Percentiles rank a stretch among this genome's conserved stretches.
Conservation (phyloP, 1,140 invertebrate species). For the Temnothorax curvispinosus region DNA sequence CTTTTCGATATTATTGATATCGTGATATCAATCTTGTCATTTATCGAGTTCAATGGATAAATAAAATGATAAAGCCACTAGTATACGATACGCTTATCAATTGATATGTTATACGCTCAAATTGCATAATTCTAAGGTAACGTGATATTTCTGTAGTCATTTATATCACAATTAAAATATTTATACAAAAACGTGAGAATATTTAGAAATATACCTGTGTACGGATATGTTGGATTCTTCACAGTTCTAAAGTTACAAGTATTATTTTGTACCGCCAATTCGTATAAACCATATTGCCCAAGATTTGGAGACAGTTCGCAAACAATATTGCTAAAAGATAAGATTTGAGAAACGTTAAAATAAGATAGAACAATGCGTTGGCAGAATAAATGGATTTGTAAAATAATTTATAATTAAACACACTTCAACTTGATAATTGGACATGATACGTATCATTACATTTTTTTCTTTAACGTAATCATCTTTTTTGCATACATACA, state of each 20-base stretch:
- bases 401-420: not conserved
- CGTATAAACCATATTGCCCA: slow-evolving; percentile 92
- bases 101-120: not conserved
- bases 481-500: not conserved
- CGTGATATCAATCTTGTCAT: not conserved
- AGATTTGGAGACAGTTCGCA: slow-evolving; percentile 88
- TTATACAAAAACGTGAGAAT: not conserved
- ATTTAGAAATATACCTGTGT: slow-evolving; percentile 88
- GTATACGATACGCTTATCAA: slow-evolving; percentile 42
- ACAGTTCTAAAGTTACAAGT: slow-evolving; percentile 87
- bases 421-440: not conserved
- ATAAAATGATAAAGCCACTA: not conserved
- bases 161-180: not conserved
- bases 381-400: not conserved
- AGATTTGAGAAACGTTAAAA: slow-evolving; percentile 69
- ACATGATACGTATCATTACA: not conserved
- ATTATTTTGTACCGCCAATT: slow-evolving; percentile 86
- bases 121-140: slow-evolving; percentile 9
- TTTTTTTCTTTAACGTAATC: not conserved
- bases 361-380: not conserved
- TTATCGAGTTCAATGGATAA: not conserved
- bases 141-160: not conserved
- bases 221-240: slow-evolving; percentile 90
- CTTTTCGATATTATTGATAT: not conserved
- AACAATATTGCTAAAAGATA: slow-evolving; percentile 80